Conservation (phyloP, 2,888 invertebrate species). For the Deilephila porcellus region DNA sequence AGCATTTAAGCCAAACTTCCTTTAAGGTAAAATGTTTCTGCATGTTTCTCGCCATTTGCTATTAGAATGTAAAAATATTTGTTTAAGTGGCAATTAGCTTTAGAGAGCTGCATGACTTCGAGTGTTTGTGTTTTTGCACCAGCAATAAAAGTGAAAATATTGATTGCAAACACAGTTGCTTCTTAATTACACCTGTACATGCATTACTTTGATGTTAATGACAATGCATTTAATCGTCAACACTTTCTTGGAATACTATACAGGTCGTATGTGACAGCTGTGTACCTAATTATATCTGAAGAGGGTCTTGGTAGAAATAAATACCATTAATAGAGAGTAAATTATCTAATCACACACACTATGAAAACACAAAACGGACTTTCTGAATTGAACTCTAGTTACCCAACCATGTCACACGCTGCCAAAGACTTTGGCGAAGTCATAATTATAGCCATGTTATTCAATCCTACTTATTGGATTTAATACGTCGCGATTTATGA, state of each 20-base stretch:
- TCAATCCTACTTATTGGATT: background rate
- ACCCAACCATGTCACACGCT: too few species aligned
- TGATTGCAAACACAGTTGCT: slow-evolving; percentile 1
- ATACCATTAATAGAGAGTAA: too few species aligned
- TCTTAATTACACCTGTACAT: background rate
- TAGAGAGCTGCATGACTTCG: background rate
- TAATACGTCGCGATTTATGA: background rate
- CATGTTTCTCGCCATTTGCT: background rate
- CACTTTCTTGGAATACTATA: background rate
- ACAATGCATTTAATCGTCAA: background rate
- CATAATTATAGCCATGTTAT: background rate
- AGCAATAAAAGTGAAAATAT: slow-evolving; percentile 20
- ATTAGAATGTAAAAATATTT: background rate
- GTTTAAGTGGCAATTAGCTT: background rate
- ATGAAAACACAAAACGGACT: too few species aligned
- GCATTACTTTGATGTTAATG: background rate
- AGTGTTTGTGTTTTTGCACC: background rate
- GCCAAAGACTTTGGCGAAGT: background rate
- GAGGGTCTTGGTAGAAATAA: too few species aligned
- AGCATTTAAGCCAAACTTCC: background rate
- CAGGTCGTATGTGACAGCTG: too few species aligned
- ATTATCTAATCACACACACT: too few species aligned
- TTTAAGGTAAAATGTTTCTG: background rate
- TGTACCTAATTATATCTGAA: too few species aligned
- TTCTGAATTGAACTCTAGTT: too few species aligned